phyloP scores from a whole-genome alignment of 2,888 invertebrate species.

The Rhopalosiphum nymphaeae region DNA sequence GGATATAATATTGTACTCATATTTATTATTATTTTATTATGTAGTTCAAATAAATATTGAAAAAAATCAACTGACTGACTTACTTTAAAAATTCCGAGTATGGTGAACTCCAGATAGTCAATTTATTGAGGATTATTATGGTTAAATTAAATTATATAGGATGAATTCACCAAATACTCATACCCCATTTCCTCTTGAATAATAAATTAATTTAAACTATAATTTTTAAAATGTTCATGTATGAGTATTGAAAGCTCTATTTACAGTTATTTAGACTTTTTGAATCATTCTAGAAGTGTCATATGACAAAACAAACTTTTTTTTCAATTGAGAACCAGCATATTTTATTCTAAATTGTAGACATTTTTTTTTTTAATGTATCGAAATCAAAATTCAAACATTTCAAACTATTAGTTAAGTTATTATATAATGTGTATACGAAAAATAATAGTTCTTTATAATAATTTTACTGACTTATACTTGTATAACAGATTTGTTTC shows the following conservation, averaged over 20 bases:
- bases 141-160: neutral
- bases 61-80: neutral
- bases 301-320: neutral
- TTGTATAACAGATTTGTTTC: no score
- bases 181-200: no score
- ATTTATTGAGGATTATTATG: neutral
- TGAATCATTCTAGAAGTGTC: neutral
- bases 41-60: neutral
- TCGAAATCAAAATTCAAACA: neutral
- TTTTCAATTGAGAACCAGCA: neutral
- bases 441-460: no score
- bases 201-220: no score
- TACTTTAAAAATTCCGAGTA: neutral
- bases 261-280: no score
- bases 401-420: neutral
- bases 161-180: neutral
- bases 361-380: neutral
- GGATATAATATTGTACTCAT: neutral
- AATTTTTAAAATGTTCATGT: no score
- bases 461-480: no score
- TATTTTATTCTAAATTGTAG: neutral
- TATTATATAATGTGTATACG: neutral
- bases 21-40: neutral
- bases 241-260: no score
- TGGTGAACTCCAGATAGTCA: neutral